Conservation (phyloP, 2,797 vertebrate genomes). For the Periophthalmus magnuspinnatus region DNA sequence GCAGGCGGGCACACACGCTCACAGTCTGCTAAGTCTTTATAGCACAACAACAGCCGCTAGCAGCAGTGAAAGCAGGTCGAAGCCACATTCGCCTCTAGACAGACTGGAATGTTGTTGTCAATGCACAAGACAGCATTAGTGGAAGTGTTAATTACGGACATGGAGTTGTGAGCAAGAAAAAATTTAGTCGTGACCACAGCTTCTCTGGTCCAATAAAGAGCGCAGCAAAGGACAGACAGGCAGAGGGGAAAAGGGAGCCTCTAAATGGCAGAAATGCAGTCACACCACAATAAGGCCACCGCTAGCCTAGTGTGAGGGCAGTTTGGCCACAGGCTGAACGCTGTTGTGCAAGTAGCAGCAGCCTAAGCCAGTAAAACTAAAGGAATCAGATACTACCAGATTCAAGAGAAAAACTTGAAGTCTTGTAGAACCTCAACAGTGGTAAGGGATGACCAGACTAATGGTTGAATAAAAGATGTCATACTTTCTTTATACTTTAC, state of each 20-base stretch:
- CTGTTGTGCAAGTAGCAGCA: constrained; percentile 62
- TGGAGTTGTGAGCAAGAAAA: constrained; percentile 66
- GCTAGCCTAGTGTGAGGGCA: constrained; percentile 73
- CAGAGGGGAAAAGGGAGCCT: constrained; percentile 57
- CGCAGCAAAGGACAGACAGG: constrained; percentile 23
- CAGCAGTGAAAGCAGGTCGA: constrained; percentile 50
- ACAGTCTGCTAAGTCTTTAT: constrained; percentile 8
- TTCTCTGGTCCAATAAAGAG: constrained; percentile 43
- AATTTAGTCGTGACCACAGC: constrained; percentile 68
- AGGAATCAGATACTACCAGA: constrained; percentile 38
- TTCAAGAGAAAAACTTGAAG: constrained; percentile 25
- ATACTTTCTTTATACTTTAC: background rate
- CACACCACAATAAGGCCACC: constrained; percentile 72
- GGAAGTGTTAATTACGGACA: constrained; percentile 79
- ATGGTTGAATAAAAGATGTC: background rate
- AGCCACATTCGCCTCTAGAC: constrained; percentile 51
- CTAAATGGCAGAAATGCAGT: constrained; percentile 71
- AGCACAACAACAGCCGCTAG: constrained; percentile 55
- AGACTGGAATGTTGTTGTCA: constrained; percentile 81
- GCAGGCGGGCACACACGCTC: background rate
- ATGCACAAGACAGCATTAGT: constrained; percentile 61
- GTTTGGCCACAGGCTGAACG: constrained; percentile 58
- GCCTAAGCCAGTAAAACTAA: constrained; percentile 39
- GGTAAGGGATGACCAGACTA: background rate
- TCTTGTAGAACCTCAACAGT: background rate